These are phyloP conservation scores for Alosa sapidissima DNA, from an alignment of 2,797 vertebrate species.

Conservation along the genomic window DNA sequence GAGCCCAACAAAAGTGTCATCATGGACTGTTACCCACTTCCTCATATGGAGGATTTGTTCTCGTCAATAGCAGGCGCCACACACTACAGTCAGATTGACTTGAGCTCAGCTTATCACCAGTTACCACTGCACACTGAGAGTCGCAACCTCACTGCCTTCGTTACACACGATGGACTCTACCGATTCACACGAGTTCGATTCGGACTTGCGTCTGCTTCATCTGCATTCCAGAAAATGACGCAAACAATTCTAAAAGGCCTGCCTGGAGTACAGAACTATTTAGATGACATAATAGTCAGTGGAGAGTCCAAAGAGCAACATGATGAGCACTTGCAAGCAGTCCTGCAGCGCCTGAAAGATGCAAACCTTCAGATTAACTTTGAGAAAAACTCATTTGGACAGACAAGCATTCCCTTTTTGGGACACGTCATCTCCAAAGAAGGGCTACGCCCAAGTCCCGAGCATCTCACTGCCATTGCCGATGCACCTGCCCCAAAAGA, in stretches of 20 bases:
- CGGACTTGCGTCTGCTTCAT: too few relatives aligned
- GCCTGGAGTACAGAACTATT: too few relatives aligned
- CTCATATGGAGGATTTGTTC: background rate
- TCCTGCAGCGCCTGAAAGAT: background rate
- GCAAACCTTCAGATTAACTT: too few relatives aligned
- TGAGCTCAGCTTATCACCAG: too few relatives aligned
- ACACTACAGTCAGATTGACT: too few relatives aligned
- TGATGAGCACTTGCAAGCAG: background rate
- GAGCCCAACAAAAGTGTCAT: too few relatives aligned
- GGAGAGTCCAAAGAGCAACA: background rate
- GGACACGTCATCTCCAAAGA: background rate
- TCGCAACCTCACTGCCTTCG: too few relatives aligned
- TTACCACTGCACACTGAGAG: too few relatives aligned
- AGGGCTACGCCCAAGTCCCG: background rate
- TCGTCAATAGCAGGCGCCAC: too few relatives aligned
- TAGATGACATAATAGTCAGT: background rate
- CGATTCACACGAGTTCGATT: too few relatives aligned
- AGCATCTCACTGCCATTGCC: background rate
- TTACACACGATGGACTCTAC: too few relatives aligned
- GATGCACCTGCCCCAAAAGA: conserved; percentile 44
- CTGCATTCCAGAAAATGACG: background rate
- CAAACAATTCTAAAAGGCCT: background rate
- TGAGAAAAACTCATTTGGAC: background rate
- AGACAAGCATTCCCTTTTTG: background rate
- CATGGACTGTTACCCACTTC: too few relatives aligned